phyloP scores from a whole-genome alignment of 2,797 vertebrate genomes.

The Characodon lateralis region DNA sequence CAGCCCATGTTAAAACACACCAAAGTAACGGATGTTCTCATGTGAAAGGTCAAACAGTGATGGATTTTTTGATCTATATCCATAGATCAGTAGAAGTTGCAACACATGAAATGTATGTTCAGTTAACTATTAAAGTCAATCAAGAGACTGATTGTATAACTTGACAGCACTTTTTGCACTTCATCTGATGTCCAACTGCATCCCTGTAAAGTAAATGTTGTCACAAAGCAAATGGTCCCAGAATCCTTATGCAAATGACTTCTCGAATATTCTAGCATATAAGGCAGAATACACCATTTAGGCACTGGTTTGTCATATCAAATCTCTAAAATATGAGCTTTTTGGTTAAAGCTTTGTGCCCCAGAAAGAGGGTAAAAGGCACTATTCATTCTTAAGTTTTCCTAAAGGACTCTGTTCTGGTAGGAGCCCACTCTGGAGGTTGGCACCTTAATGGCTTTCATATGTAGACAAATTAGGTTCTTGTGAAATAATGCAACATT shows the following conservation, averaged over 20 bases:
- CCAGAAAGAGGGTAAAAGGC: constrained; percentile 58
- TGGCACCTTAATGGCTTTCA: constrained; percentile 78
- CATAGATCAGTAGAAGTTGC: not conserved
- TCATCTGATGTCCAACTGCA: constrained; percentile 30
- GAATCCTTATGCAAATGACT: constrained; percentile 60
- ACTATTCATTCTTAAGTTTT: constrained; percentile 46
- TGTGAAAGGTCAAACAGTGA: constrained; percentile 13
- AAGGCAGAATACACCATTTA: constrained; percentile 37
- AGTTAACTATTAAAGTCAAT: constrained; percentile 36
- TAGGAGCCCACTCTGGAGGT: constrained; percentile 41
- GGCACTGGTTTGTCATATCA: constrained; percentile 44
- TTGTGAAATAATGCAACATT: constrained; percentile 26
- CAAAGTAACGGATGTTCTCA: constrained; percentile 36
- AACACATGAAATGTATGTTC: constrained; percentile 23
- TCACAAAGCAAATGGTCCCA: constrained; percentile 65
- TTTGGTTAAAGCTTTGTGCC: constrained; percentile 46
- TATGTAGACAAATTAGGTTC: constrained; percentile 48
- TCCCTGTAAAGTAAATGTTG: constrained; percentile 55
- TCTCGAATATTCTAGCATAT: constrained; percentile 34
- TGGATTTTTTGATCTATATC: constrained; percentile 26
- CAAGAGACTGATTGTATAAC: constrained; percentile 20
- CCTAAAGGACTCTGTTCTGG: constrained; percentile 54
- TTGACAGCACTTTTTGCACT: constrained; percentile 20
- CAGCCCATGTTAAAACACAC: constrained; percentile 21
- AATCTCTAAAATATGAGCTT: constrained; percentile 41